These are phyloP conservation scores for Gymnocephalus cernua DNA, from an alignment of 2,113 vertebrate species.

Conservation along the genomic window DNA sequence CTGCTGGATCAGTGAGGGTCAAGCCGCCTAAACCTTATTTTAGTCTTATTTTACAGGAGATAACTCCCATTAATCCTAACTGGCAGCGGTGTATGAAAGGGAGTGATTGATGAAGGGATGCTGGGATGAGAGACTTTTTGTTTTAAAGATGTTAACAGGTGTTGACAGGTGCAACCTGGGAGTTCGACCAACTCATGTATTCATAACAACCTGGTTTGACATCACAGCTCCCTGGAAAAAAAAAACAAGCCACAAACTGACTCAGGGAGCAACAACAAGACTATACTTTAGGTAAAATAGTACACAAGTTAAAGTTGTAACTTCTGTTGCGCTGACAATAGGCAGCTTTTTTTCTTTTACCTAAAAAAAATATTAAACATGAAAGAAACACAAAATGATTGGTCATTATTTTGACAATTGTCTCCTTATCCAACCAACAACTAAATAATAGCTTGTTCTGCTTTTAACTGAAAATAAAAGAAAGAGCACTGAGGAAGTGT, in stretches of 20 bases:
- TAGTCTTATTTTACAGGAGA: constrained; percentile 57
- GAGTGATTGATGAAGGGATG: background rate
- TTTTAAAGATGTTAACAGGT: constrained; percentile 3
- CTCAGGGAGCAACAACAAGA: background rate
- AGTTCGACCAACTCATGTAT: constrained; percentile 1
- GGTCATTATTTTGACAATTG: background rate
- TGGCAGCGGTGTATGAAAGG: background rate
- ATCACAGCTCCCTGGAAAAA: background rate
- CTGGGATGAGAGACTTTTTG: background rate
- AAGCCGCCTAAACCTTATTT: constrained; percentile 60
- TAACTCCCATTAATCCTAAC: constrained; percentile 58
- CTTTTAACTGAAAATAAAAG: background rate
- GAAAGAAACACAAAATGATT: background rate
- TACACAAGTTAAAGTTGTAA: background rate
- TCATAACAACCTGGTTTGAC: constrained; percentile 14
- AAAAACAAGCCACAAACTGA: background rate
- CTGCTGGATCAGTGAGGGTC: constrained; percentile 45
- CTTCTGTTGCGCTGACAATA: background rate
- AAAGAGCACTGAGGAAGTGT: background rate
- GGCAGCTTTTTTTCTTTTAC: background rate
- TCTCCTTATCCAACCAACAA: background rate
- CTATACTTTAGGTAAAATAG: background rate
- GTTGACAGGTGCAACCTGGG: constrained; percentile 13
- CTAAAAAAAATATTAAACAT: too few species aligned
- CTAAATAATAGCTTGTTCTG: background rate